phyloP scores from a whole-genome alignment of 2,113 vertebrate species.

The Butastur rufipennis region DNA sequence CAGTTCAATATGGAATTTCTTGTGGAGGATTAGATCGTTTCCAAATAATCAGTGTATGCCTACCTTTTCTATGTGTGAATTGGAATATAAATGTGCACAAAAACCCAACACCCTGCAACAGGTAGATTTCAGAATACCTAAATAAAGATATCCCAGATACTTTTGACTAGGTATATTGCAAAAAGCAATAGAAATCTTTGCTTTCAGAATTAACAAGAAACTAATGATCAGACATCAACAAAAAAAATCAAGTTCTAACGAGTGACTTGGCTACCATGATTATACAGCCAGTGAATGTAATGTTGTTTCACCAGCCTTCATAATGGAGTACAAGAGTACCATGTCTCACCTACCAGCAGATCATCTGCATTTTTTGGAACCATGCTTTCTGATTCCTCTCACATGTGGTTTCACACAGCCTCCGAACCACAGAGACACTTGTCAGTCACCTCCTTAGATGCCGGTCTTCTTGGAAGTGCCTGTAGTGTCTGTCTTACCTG shows the following conservation, averaged over 20 bases:
- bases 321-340: background rate
- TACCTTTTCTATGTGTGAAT: background rate
- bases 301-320: background rate
- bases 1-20: background rate
- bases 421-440: background rate
- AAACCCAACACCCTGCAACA: background rate
- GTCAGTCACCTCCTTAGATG: background rate
- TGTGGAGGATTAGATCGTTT: background rate
- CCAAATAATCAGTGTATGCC: background rate
- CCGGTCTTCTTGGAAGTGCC: background rate
- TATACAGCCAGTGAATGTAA: background rate
- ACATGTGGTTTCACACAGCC: background rate
- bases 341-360: background rate
- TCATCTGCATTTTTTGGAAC: background rate
- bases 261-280: background rate
- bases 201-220: background rate
- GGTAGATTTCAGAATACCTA: background rate
- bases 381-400: background rate
- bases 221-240: background rate
- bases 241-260: background rate
- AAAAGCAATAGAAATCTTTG: background rate
- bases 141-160: background rate
- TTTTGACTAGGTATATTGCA: background rate
- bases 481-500: background rate
- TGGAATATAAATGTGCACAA: background rate